Evolutionary conservation across 2,113 vertebrate species (phyloP).

Genomic region (Chiloscyllium plagiosum): DNA sequence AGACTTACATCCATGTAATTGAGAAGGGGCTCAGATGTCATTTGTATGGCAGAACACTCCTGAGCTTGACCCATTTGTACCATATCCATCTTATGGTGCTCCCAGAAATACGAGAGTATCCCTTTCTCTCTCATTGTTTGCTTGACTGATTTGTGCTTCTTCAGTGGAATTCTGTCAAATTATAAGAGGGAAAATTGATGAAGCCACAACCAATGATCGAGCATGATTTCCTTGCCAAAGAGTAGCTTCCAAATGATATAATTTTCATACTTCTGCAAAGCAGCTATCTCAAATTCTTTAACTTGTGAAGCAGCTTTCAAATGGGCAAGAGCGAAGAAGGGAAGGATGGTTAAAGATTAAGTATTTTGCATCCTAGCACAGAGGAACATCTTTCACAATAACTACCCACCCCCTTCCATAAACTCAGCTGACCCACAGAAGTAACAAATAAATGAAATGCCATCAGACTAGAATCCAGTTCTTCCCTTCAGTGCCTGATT

Average conservation of each 20-base stretch:
- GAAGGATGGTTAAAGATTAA: neutral
- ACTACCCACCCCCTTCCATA: neutral
- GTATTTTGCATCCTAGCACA: neutral
- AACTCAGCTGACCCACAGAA: neutral
- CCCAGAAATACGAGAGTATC: constrained; percentile 57
- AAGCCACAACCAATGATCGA: neutral
- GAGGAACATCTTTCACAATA: neutral
- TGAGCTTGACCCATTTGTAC: constrained; percentile 46
- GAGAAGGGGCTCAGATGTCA: constrained; percentile 57
- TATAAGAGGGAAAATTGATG: neutral
- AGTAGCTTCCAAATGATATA: neutral
- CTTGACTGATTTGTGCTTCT: constrained; percentile 50
- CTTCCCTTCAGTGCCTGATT: neutral
- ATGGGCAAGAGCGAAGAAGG: neutral
- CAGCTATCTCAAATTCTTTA: neutral
- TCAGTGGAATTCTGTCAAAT: constrained; percentile 54
- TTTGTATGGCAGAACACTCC: constrained; percentile 41
- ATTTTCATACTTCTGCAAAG: neutral
- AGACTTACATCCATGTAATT: constrained; percentile 65
- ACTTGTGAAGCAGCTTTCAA: neutral
- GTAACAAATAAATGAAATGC: neutral
- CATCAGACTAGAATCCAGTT: neutral
- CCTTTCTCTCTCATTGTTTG: constrained; percentile 51
- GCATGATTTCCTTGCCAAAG: neutral
- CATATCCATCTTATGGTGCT: constrained; percentile 45